Evolutionary conservation across 2,888 invertebrate species (phyloP).

Genomic region (Agrypnus murinus): DNA sequence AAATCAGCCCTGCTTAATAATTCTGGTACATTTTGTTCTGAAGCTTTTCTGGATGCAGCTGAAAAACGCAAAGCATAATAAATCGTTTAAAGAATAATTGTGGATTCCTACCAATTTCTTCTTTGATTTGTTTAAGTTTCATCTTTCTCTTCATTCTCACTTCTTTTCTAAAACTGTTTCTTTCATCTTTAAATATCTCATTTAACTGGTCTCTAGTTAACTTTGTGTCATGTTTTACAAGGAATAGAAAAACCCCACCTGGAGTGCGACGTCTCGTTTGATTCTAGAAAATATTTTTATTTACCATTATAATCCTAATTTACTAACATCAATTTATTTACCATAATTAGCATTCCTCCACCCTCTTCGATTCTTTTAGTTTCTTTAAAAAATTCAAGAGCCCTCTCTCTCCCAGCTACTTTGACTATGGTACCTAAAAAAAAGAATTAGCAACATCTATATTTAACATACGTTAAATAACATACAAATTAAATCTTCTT

Average conservation of each 20-base stretch:
- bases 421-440: slow-evolving; percentile 80
- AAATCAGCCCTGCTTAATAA: slow-evolving; percentile 77
- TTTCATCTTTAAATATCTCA: slow-evolving; percentile 81
- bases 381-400: slow-evolving; percentile 84
- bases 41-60: slow-evolving; percentile 47
- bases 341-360: slow-evolving; percentile 91
- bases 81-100: slow-evolving; percentile 23
- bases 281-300: slow-evolving; percentile 74
- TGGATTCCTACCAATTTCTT: slow-evolving; percentile 65
- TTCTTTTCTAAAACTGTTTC: slow-evolving; percentile 74
- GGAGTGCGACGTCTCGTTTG: slow-evolving; percentile 87
- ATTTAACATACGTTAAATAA: too few species aligned
- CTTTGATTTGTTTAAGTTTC: slow-evolving; percentile 80
- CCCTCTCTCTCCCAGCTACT: slow-evolving; percentile 82
- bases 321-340: too few species aligned
- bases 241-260: slow-evolving; percentile 88
- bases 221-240: slow-evolving; percentile 83
- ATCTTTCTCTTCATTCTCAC: slow-evolving; percentile 75
- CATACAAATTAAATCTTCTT: slow-evolving; percentile 83
- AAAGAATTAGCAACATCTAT: too few species aligned
- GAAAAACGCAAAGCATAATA: too few species aligned
- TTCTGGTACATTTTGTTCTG: slow-evolving; percentile 73
- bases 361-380: slow-evolving; percentile 88
- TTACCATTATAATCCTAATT: not conserved
- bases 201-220: slow-evolving; percentile 79